Evolutionary conservation across 2,888 invertebrate species (phyloP), one percentile per base, ranked within the genome.

Genomic region (Embidobia sp.): DNA sequence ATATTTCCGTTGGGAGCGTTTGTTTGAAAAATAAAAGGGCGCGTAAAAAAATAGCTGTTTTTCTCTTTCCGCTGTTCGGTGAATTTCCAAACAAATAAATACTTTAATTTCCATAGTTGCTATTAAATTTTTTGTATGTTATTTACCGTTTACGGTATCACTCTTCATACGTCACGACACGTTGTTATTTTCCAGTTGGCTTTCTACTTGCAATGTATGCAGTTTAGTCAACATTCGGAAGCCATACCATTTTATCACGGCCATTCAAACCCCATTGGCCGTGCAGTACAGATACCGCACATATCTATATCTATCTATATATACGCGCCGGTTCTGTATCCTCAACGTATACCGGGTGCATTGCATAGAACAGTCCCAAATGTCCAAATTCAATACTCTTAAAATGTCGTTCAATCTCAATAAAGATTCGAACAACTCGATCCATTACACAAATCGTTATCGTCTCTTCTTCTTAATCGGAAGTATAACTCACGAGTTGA

Each of bases 211-310:
- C 87, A 88, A 88, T 87, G 86, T 86, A 81, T 83, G 86, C 85
- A 87, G 88, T 88, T 88, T 87, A 89, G 89, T 89, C 89, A 89
- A 89, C 89, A 89, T 89, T 89, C 88, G 88, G 88, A 88, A 89
- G 88, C 88, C 88, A 86, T 89, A 88, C 76, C 86, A 88, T 88
- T 89, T 89, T 89, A 89, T 89, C 88, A 86, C 85, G 82, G 87
- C 86, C 86, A 89, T 89, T 89, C 88, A 89, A 88, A 87, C 87
- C 88, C 86, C 89, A 89, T 89, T 88, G 89, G 86, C 88, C 89
- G 86, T 89, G 88, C 88, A 85, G 83, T 84, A 85, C 87, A 88
- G 89, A 89, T 89, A 89, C 86, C 87, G 86, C 87, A 86, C 86
- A 85, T 86, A 86, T 85, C 87, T 88, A 85, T 87, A 86, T 86